Evolutionary conservation across 2,113 vertebrate species (phyloP), one percentile per base, ranked within the genome.

Genomic region (Corythaeola cristata): DNA sequence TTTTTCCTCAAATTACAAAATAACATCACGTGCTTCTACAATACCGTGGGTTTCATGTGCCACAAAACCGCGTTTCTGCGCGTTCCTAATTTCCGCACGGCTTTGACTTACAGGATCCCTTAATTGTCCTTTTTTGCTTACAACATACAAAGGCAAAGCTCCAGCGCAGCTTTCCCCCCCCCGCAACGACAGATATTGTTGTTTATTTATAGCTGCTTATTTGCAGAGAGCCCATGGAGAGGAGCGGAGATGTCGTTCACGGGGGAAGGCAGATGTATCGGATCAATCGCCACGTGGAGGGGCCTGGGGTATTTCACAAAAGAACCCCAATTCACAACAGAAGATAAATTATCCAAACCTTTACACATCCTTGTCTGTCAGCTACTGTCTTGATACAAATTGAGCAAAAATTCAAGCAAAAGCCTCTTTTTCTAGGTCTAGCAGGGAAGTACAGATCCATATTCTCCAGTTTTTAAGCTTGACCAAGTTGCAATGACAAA

Each of bases 181-280:
- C 90, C 79, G 80, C 72, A 93, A 94, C 79, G 1, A 84, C 58
- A 79, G 79, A 81, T 79, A 80, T 30, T 91, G 71, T 44, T 75
- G 72, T 56, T 94, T 93, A 82, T 93, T 94, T 94, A 83, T 39
- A 90, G 79, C 44, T 81, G 52, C 77, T 39, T 35, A 44, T 92
- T 86, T 78, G 64, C 85, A 80, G 68, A 41, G 49, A 77, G 75
- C 80, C 77, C 45, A n/a, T 6, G 66, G 83, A 90, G 92, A 86
- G 3, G 18, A 75, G 83, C 73, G 55, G 86, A 90, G 94, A 63
- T 86, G 92, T 23, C 84, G 86, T 23, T 94, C 90, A 41, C 33
- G 12, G n/a, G 53, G 74, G 76, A 85, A 80, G 67, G 80, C 77
- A 90, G 85, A 85, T 24, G 74, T 47, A 71, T 37, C 55, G 69